Base-by-base conservation (phyloP, 1,140 invertebrate genomes). In the Orussus abietinus region DNA sequence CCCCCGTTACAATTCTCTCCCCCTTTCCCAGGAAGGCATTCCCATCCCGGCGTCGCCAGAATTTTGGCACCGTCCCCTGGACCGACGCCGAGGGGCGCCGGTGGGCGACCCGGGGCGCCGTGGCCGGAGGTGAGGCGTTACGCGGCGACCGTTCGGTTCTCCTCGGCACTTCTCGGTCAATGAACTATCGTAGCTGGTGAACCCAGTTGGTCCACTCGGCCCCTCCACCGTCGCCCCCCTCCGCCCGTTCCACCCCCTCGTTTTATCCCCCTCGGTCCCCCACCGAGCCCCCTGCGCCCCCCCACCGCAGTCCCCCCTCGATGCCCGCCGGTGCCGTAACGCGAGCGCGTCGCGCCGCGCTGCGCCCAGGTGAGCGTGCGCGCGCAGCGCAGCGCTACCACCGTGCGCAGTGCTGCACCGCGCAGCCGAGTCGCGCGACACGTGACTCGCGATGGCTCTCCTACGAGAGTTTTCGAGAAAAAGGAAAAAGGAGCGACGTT, bases 101-200 rank as follows among this genome's bases (percentile, higher is more conserved):
- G 35, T n/a, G 19, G n/a, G 62, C 64, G 59, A 61, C 59, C 66
- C 62, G 57, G 63, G 66, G 64, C 48, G 44, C 56, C 63, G 62
- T 45, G 32, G 57, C 40, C 38, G 38, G 30, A 25, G 38, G 41
- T 10, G 47, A 2, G 42, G 38, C 55, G 42, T n/a, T n/a, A n/a
- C n/a, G n/a, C 51, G 53, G 49, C 52, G 57, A 59, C 57, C 58
- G 64, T 73, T 72, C 66, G 71, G 66, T 66, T 61, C 64, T 69
- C 68, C 75, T 71, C 73, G 72, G 74, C 69, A 75, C 72, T 75
- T 68, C 65, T 72, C 74, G 70, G 72, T 74, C 72, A 73, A 70
- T 71, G 67, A 73, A 73, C 69, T 56, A 59, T 55, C 54, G 56
- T 57, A 55, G 64, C 54, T 65, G 68, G 68, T 67, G 68, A 73